Evolutionary conservation across 2,888 invertebrate genomes (phyloP), one percentile per base, ranked within the genome.

Genomic region (Trichogramma evanescens): DNA sequence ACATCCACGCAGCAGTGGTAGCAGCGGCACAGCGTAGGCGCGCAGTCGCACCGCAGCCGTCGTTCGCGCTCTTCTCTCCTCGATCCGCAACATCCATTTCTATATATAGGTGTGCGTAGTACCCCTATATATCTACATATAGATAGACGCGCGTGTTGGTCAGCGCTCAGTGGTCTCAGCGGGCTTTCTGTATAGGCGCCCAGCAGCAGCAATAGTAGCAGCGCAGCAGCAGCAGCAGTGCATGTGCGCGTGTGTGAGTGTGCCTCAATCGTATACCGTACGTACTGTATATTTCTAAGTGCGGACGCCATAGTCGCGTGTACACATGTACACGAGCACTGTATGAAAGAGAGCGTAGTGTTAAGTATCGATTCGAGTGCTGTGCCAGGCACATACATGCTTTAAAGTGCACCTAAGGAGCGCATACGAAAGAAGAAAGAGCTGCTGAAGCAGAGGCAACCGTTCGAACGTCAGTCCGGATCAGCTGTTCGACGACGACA

Each of bases 21-120:
- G 26, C 26, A 26, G 26, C 26, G 26, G 26, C 26, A 26, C 26
- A 26, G 59, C 59, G 59, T 55, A 59, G 59, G 55, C 59, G 59
- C 59, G 59, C 55, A 59, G 52, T 39, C 43, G 59, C 59, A 55
- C 52, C 42, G 52, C 26, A 7, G 13, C 48, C 42, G 51, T 4
- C 46, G 51, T 48, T 6, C 26, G 26, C 26, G 39, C 38, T 50
- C 38, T 39, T 8, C 39, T 39, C 38, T 6, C 8, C 50, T 5
- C 50, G 26, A 46, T 7, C 46, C n/a, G 26, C 9, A 4, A 4
- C 13, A 10, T 39, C 9, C 9, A 9, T 8, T 50, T 26, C 13
- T 50, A 50, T 50, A 9, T 3, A 26, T 26, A 26, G 26, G 26
- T 26, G 26, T 26, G 26, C 26, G 26, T 26, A 26, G 26, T 26